Percentiles rank a stretch among this genome's conserved stretches.
These are phyloP conservation scores for Heliconius sara DNA, from an alignment of 2,888 invertebrate species.

Conservation along the genomic window DNA sequence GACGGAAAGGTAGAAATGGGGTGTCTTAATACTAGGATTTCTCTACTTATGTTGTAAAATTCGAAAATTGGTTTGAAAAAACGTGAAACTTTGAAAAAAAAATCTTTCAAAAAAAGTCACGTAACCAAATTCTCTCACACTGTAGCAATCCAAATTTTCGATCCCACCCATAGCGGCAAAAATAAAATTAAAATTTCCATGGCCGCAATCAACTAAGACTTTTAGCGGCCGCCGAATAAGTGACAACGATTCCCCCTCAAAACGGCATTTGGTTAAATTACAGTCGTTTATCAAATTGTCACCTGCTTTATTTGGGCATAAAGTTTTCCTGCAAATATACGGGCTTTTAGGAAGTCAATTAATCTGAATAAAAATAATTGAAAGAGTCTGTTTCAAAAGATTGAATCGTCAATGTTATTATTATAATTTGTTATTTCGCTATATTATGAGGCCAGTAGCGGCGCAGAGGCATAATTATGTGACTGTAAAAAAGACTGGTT, in stretches of 20 bases:
- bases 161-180: background rate
- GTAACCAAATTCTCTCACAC: background rate
- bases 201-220: conserved; percentile 22
- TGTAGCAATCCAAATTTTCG: background rate
- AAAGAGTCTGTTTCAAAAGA: conserved; percentile 25
- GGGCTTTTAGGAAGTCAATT: conserved; percentile 50
- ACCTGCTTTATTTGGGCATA: conserved; percentile 52
- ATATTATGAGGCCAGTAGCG: background rate
- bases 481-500: no score
- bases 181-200: background rate
- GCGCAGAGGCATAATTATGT: no score
- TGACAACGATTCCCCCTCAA: conserved; percentile 49
- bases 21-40: no score
- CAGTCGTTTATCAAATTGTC: conserved; percentile 52
- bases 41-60: no score
- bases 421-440: background rate
- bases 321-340: conserved; percentile 45
- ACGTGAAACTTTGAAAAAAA: background rate
- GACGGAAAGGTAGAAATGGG: no score
- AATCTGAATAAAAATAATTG: conserved; percentile 49
- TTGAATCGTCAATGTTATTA: conserved; percentile 3
- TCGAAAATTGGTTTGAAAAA: background rate
- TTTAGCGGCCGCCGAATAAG: conserved; percentile 50
- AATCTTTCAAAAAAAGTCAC: background rate
- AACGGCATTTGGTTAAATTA: conserved; percentile 50